Conservation (phyloP, 2,888 invertebrate species). For the Andricus quercusramuli region DNA sequence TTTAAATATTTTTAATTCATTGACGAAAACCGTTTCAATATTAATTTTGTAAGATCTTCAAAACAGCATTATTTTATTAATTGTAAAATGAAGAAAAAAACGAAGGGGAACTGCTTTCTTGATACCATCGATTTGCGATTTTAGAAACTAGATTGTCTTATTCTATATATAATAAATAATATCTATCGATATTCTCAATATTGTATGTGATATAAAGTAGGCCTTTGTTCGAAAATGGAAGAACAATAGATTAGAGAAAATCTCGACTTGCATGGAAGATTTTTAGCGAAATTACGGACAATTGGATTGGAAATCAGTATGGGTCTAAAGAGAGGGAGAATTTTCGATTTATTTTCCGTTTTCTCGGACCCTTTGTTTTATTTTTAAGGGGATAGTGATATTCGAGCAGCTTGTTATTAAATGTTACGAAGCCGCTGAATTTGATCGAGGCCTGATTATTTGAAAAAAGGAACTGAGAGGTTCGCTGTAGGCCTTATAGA, state of each 20-base stretch:
- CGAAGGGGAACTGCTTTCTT: background rate
- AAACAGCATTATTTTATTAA: background rate
- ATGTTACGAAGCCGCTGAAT: constrained; percentile 48
- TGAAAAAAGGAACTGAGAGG: constrained; percentile 41
- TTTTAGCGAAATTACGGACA: constrained; percentile 50
- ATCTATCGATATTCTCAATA: constrained; percentile 58
- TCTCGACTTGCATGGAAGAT: constrained; percentile 40
- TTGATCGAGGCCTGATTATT: constrained; percentile 42
- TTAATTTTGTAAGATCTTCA: background rate
- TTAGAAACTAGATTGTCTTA: constrained; percentile 38
- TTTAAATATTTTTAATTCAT: background rate
- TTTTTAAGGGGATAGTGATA: constrained; percentile 58
- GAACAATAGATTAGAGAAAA: constrained; percentile 34
- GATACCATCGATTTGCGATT: background rate
- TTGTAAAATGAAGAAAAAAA: constrained; percentile 1
- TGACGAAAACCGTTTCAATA: background rate
- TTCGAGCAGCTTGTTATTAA: constrained; percentile 63
- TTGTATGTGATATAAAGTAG: constrained; percentile 72
- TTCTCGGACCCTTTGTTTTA: constrained; percentile 46
- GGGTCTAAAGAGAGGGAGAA: constrained; percentile 45
- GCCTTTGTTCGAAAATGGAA: constrained; percentile 64
- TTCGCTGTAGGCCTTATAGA: constrained; percentile 57
- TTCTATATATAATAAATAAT: constrained; percentile 58
- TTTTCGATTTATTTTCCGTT: constrained; percentile 57
- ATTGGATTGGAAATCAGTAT: constrained; percentile 52